These are phyloP conservation scores for Euphysa ruthae DNA, from an alignment of 30 jellyfish, hydroid and myxozoan genomes.

Conservation along the genomic window DNA sequence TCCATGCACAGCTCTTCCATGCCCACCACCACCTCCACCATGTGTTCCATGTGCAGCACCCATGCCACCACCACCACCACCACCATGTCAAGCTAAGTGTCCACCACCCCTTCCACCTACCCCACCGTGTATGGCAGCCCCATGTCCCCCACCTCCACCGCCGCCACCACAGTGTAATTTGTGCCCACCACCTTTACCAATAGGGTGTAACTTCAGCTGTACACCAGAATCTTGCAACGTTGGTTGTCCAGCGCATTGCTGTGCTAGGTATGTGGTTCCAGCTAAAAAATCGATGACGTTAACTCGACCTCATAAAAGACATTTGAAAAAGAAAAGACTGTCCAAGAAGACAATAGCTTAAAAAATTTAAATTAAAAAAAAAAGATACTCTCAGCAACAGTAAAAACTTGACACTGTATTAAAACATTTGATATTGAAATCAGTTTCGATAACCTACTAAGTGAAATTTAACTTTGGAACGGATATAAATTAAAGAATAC, in stretches of 20 bases:
- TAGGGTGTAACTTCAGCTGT: slow-evolving; percentile 17
- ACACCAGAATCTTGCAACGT: slow-evolving; percentile 17
- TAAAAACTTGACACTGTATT: no score
- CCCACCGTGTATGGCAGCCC: slow-evolving; percentile 20
- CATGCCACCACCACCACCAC: slow-evolving; percentile 34
- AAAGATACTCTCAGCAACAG: no score
- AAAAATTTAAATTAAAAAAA: not conserved
- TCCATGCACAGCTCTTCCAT: not conserved
- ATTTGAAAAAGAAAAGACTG: slow-evolving; percentile 2
- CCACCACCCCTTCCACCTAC: slow-evolving; percentile 18
- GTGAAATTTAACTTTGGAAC: no score
- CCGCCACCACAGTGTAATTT: slow-evolving; percentile 19
- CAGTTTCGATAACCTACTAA: no score
- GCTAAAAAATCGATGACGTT: slow-evolving; percentile 12
- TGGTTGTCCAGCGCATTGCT: slow-evolving; percentile 38
- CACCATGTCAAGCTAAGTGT: slow-evolving; percentile 7
- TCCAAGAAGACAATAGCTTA: not conserved
- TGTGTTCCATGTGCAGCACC: slow-evolving; percentile 18
- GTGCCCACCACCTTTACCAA: slow-evolving; percentile 30
- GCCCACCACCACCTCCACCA: slow-evolving; percentile 24
- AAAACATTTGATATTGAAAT: no score
- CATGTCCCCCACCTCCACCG: slow-evolving; percentile 21
- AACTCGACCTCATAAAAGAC: not conserved
- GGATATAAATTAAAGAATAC: no score
- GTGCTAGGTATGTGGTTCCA: slow-evolving; percentile 30